Percentiles rank a stretch among this genome's conserved stretches.
These are phyloP conservation scores for Drosophila macrothrix DNA, from an alignment of 2,888 invertebrate species.

Conservation along the genomic window DNA sequence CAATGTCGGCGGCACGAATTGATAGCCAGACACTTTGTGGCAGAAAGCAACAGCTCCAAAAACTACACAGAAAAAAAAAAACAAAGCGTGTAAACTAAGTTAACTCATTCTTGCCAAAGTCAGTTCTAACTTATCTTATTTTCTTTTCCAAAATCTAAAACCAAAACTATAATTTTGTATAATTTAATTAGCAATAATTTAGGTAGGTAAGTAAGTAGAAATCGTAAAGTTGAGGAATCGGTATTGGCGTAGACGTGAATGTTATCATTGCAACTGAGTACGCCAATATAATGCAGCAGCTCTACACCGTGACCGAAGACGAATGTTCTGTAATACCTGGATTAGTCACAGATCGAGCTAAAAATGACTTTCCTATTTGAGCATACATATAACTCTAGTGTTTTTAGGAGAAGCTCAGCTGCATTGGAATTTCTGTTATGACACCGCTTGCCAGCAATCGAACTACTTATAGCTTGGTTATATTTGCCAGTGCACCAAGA, in stretches of 20 bases:
- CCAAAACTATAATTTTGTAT: not conserved
- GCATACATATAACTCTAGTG: not conserved
- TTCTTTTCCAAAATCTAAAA: not conserved
- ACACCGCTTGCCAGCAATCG: not conserved
- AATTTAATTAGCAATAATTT: not conserved
- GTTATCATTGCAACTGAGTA: not conserved
- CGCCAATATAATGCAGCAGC: not conserved
- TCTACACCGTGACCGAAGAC: too few species aligned
- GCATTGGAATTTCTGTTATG: too few species aligned
- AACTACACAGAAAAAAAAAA: slow-evolving; percentile 35
- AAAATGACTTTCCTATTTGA: not conserved
- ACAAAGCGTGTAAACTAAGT: not conserved
- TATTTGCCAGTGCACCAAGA: slow-evolving; percentile 42
- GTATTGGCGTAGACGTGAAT: too few species aligned
- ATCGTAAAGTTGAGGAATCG: too few species aligned
- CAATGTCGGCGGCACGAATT: slow-evolving; percentile 50
- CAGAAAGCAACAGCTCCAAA: slow-evolving; percentile 56
- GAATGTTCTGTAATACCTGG: not conserved
- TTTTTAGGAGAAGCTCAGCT: not conserved
- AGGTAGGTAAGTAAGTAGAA: not conserved
- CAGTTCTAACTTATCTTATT: not conserved
- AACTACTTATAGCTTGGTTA: not conserved
- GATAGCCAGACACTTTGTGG: slow-evolving; percentile 70
- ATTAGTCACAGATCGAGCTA: not conserved
- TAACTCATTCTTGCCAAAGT: too few species aligned